phyloP scores from a whole-genome alignment of 2,888 invertebrate genomes.

The Sepiola atlantica region DNA sequence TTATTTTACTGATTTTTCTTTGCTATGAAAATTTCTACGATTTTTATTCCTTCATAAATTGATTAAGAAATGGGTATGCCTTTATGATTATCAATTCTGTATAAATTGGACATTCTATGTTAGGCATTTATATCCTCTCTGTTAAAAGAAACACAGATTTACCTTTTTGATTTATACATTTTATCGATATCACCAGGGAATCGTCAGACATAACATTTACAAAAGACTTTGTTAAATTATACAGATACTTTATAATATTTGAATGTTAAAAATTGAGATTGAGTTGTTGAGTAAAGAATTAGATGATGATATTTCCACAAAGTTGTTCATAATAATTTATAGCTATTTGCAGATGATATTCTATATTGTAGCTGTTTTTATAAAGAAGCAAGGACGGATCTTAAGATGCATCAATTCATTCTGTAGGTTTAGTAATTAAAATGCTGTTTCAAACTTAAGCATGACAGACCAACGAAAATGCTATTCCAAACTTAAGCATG shows the following conservation, averaged over 20 bases:
- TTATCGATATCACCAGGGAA: not conserved
- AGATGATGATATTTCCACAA: not conserved
- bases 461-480: no score
- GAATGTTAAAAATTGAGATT: not conserved
- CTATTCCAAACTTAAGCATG: no score
- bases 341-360: not conserved
- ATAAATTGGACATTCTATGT: not conserved
- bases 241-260: not conserved
- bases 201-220: no score
- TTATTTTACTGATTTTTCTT: no score
- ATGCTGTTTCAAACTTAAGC: no score
- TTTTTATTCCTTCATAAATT: not conserved
- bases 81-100: not conserved
- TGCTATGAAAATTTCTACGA: not conserved
- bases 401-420: no score
- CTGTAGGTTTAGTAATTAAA: no score
- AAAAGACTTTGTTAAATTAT: not conserved
- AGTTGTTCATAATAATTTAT: not conserved
- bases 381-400: no score
- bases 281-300: not conserved
- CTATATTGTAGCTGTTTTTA: no score
- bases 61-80: not conserved
- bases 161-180: not conserved
- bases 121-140: not conserved
- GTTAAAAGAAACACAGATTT: not conserved